Conservation (phyloP, 2,888 invertebrate genomes). For the Cryptocephalus moraei region DNA sequence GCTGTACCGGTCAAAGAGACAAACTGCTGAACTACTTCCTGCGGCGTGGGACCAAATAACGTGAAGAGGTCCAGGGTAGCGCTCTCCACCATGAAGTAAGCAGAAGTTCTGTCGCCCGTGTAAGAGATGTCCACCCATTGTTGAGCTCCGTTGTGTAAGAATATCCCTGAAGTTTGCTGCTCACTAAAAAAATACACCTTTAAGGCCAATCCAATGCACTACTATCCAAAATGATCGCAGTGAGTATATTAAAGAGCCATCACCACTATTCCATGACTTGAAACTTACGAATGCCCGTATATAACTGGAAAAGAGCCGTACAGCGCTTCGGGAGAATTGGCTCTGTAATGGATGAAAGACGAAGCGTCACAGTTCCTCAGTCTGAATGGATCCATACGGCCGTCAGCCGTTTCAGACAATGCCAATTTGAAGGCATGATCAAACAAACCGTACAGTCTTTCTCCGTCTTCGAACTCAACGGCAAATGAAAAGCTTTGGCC, state of each 20-base stretch:
- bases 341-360: constrained; percentile 89
- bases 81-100: constrained; percentile 88
- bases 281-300: constrained; percentile 71
- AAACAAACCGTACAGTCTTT: constrained; percentile 48
- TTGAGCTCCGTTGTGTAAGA: constrained; percentile 82
- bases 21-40: constrained; percentile 79
- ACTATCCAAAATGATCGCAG: too few species aligned
- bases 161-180: constrained; percentile 11
- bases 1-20: constrained; percentile 76
- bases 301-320: constrained; percentile 67
- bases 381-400: constrained; percentile 74
- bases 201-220: too few species aligned
- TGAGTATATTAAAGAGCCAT: too few species aligned
- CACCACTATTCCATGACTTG: not conserved
- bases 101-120: constrained; percentile 38
- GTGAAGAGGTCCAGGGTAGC: constrained; percentile 88
- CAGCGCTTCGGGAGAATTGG: constrained; percentile 69
- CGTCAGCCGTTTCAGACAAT: constrained; percentile 61
- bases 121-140: constrained; percentile 82
- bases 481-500: constrained; percentile 18
- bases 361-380: constrained; percentile 74
- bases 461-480: constrained; percentile 13
- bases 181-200: constrained; percentile 1
- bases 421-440: constrained; percentile 87
- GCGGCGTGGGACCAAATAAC: constrained; percentile 73